Percentiles rank a stretch among this genome's conserved stretches.
phyloP scores from a whole-genome alignment of 2,888 invertebrate genomes.

The Nematopogon swammerdamellus region DNA sequence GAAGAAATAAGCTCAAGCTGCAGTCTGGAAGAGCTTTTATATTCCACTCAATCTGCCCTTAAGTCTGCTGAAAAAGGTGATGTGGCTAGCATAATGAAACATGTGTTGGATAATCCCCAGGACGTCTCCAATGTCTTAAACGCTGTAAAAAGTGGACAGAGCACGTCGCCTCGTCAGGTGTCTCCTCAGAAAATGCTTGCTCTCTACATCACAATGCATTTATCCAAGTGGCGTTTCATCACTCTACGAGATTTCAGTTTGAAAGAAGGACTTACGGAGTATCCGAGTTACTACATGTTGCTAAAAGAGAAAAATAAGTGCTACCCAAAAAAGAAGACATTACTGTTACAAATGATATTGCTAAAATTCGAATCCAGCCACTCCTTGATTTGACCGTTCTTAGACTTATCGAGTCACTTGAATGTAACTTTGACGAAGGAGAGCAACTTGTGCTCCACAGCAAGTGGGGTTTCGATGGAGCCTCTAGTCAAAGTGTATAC shows the following conservation, averaged over 20 bases:
- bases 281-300: neutral
- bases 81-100: neutral
- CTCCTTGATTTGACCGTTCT: neutral
- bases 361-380: neutral
- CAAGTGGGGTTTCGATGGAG: constrained; percentile 6
- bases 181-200: neutral
- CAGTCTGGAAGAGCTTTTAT: neutral
- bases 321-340: neutral
- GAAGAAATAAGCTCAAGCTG: neutral
- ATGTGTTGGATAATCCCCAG: neutral
- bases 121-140: neutral
- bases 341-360: neutral
- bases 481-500: constrained; percentile 6
- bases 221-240: neutral
- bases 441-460: neutral
- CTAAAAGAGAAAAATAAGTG: neutral
- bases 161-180: neutral
- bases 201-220: neutral
- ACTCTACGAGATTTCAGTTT: neutral
- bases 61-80: neutral
- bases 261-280: neutral
- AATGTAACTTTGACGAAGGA: neutral
- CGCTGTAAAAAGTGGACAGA: neutral
- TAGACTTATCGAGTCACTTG: neutral
- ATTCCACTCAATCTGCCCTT: neutral